phyloP scores from a whole-genome alignment of 2,797 vertebrate species.

The Gambelia wislizenii region DNA sequence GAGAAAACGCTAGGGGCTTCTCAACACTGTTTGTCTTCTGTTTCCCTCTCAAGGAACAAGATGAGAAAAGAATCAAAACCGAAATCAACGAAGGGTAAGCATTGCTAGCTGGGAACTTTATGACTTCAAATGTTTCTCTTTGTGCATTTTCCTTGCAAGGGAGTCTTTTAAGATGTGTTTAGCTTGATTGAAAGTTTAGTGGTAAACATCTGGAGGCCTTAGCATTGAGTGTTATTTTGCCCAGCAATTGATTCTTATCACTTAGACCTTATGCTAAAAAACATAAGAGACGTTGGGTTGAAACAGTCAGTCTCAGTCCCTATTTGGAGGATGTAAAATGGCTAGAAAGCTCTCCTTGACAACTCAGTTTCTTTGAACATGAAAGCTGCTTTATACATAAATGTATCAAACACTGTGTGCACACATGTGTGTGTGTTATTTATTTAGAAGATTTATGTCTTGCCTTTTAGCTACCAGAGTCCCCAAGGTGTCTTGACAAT shows the following conservation, averaged over 20 bases:
- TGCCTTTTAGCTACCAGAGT: neutral
- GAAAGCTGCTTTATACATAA: neutral
- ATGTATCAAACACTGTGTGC: neutral
- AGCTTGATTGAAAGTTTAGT: neutral
- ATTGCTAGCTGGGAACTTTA: neutral
- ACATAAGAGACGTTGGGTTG: neutral
- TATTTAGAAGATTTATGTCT: neutral
- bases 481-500: neutral
- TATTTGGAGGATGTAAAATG: neutral
- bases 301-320: neutral
- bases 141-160: neutral
- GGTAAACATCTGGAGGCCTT: neutral
- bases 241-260: neutral
- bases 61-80: conserved; percentile 91
- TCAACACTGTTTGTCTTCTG: rapidly evolving
- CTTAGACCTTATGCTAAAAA: neutral
- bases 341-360: neutral
- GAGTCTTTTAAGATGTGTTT: neutral
- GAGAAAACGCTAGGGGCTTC: neutral
- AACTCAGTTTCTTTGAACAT: neutral
- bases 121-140: neutral
- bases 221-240: neutral
- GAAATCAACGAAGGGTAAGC: conserved; percentile 84
- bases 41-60: conserved; percentile 76
- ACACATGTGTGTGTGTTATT: neutral